A percentile compares a stretch with the other conserved stretches of the same genome.
Conservation (phyloP, 2,113 vertebrate species). For the Trematomus loennbergii region DNA sequence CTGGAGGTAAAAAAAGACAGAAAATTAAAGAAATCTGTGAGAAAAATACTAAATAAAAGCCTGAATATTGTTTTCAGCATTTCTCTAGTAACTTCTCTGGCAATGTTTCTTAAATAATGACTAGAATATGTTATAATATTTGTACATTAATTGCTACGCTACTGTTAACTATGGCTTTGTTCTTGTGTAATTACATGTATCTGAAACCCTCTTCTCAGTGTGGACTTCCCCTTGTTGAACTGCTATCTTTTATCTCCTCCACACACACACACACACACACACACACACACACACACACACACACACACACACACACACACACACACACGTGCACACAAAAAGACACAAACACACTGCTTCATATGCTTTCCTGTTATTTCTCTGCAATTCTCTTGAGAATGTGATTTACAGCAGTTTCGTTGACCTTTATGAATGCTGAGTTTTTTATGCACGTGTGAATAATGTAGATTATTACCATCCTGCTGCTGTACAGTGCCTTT, state of each 20-base stretch:
- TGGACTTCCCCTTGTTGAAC: constrained; percentile 35
- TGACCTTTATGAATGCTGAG: not conserved
- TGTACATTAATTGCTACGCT: too few species aligned
- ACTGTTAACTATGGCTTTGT: not conserved
- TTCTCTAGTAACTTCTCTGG: too few species aligned
- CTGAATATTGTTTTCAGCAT: too few species aligned
- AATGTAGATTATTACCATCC: constrained; percentile 20
- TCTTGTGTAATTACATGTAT: not conserved
- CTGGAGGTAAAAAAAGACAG: not conserved
- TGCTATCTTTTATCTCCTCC: constrained; percentile 1
- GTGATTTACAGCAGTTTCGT: constrained; percentile 9
- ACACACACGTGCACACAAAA: not conserved
- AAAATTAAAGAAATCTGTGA: too few species aligned
- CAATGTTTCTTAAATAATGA: too few species aligned
- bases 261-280: constrained; percentile 19
- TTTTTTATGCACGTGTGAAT: not conserved
- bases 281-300: not conserved
- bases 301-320: not conserved
- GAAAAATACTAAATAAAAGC: too few species aligned
- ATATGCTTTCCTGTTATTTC: constrained; percentile 65
- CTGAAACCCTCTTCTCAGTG: not conserved
- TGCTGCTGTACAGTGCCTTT: not conserved
- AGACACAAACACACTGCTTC: constrained; percentile 6
- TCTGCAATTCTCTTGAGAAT: constrained; percentile 37
- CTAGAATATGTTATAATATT: too few species aligned